Base-by-base conservation (phyloP, 2,888 invertebrate species). In the Catonia carolina region DNA sequence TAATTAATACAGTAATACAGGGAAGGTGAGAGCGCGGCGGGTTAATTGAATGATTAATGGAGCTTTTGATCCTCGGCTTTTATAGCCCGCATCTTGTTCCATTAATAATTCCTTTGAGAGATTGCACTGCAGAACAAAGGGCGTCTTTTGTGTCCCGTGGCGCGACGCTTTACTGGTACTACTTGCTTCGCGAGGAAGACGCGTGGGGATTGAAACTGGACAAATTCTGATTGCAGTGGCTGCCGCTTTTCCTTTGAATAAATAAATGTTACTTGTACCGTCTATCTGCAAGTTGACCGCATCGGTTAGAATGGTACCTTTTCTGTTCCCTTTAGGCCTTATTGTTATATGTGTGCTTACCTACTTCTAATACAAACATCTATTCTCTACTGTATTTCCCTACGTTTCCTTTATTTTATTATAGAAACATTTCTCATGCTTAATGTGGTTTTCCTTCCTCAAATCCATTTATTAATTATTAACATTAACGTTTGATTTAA, bases 1-100 rank as follows among this genome's bases (percentile, higher is more conserved):
- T 27, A 27, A 27, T 27, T 27, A 27, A 27, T 27, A 27, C 27
- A 27, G 27, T 27, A 27, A 27, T 27, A 27, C 27, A 33, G 37
- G 37, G 5, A 37, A 17, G 37, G 37, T 15, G 37, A 37, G 37
- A 37, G 37, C n/a, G 37, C 17, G 37, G 37, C 17, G 37, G 37
- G 37, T 37, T 39, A 4, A 51, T 20, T 51, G 37, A 36, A 51
- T 39, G 22, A 51, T 51, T 51, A 37, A 51, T 51, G 33, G 36
- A 37, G 22, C 51, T 51, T 51, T 51, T 51, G 51, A 51, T 37
- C 51, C 51, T 27, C 45, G 8, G 51, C 23, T 23, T 37, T 31
- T 37, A 37, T 15, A 37, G 51, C 53, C 35, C 31, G 42, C 35
- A 45, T 53, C 53, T 53, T 53, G 53, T 45, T 12, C 31, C 45